A percentile compares a stretch with the other conserved stretches of the same genome.
Conservation (phyloP, 2,888 invertebrate genomes). For the Chouioia cunea region DNA sequence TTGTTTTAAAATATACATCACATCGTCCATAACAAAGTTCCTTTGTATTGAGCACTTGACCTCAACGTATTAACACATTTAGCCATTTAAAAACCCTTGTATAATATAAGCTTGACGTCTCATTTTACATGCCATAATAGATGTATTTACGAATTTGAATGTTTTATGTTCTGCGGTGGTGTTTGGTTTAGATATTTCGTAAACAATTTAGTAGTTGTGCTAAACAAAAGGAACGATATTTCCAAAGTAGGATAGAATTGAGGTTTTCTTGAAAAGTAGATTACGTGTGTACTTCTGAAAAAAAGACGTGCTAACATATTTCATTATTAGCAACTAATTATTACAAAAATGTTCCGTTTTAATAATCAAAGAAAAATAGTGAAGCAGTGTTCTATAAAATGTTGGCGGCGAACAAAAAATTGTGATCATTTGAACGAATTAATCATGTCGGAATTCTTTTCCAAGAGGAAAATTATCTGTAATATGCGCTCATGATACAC, state of each 20-base stretch:
- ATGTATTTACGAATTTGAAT: slow-evolving; percentile 16
- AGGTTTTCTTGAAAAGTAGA: slow-evolving; percentile 18
- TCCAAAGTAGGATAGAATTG: slow-evolving; percentile 26
- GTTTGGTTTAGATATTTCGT: slow-evolving; percentile 39
- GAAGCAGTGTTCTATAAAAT: slow-evolving; percentile 1
- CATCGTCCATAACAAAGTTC: slow-evolving; percentile 58
- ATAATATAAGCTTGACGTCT: not conserved
- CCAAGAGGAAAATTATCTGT: not conserved
- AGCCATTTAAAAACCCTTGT: no score
- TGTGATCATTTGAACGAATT: slow-evolving; percentile 11
- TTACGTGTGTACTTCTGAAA: not conserved
- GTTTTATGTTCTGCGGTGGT: slow-evolving; percentile 38
- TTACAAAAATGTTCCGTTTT: not conserved
- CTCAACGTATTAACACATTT: no score
- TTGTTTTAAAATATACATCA: slow-evolving; percentile 29
- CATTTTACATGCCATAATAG: slow-evolving; percentile 22
- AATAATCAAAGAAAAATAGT: not conserved
- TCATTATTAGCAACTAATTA: no score
- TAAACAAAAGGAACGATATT: slow-evolving; percentile 35
- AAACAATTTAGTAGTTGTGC: slow-evolving; percentile 28
- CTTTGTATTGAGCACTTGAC: slow-evolving; percentile 47
- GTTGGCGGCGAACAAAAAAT: not conserved
- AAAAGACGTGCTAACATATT: no score
- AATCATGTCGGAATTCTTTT: slow-evolving; percentile 9
- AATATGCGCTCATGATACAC: not conserved